A percentile compares a stretch with the other conserved stretches of the same genome.
Conservation (phyloP, 2,888 invertebrate genomes). For the Aporophyla lueneburgensis region DNA sequence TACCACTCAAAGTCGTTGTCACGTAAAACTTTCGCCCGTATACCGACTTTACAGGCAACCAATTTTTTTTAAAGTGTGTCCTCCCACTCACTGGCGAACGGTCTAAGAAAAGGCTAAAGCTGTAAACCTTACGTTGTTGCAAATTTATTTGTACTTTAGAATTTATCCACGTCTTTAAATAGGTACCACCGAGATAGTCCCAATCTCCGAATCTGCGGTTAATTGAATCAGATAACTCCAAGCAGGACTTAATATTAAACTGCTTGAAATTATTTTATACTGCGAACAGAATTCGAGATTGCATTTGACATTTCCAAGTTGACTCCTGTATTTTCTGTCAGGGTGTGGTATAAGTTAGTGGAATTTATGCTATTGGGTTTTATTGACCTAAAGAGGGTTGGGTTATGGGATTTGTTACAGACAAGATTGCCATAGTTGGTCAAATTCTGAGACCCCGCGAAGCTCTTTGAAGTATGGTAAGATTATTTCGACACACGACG, state of each 20-base stretch:
- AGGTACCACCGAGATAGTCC: background rate
- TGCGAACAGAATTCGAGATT: conserved; percentile 53
- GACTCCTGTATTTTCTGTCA: conserved; percentile 56
- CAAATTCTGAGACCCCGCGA: background rate
- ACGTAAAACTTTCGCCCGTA: no score
- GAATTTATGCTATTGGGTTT: background rate
- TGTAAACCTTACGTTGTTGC: no score
- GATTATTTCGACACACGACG: background rate
- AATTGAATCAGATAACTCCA: conserved; percentile 54
- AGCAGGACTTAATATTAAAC: conserved; percentile 23
- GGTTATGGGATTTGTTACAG: background rate
- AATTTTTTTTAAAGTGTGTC: no score
- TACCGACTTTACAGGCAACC: no score
- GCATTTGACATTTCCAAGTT: conserved; percentile 63
- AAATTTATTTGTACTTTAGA: background rate
- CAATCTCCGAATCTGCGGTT: conserved; percentile 43
- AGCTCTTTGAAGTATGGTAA: background rate
- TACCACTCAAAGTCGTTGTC: no score
- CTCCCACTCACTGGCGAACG: no score
- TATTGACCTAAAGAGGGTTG: background rate
- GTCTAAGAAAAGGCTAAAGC: no score
- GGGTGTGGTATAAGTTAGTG: conserved; percentile 60
- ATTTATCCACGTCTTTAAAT: background rate
- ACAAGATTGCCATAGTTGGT: background rate
- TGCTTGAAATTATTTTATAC: conserved; percentile 52